Conservation (phyloP, 2,113 vertebrate genomes). For the Chlorodrepanis virens region DNA sequence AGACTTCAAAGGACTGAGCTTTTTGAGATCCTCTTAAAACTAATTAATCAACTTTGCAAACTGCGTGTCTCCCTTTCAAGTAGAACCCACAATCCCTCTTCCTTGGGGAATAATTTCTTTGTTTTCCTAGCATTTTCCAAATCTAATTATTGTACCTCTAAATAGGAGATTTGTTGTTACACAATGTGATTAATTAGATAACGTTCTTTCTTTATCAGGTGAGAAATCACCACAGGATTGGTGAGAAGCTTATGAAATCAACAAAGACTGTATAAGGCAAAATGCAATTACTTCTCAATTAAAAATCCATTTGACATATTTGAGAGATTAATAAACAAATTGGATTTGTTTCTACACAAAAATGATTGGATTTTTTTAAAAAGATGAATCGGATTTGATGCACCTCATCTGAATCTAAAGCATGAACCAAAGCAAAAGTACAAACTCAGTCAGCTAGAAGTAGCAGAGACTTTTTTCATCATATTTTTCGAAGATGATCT, state of each 20-base stretch:
- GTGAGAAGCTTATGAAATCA: constrained; percentile 61
- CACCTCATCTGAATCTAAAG: neutral
- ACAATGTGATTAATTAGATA: constrained; percentile 72
- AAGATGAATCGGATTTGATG: neutral
- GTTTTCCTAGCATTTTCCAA: constrained; percentile 62
- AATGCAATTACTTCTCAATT: constrained; percentile 72
- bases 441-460: neutral
- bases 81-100: constrained; percentile 36
- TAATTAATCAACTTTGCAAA: constrained; percentile 76
- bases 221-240: constrained; percentile 69
- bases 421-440: neutral
- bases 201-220: constrained; percentile 71
- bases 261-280: constrained; percentile 34
- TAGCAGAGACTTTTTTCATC: neutral
- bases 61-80: constrained; percentile 59
- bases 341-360: constrained; percentile 58
- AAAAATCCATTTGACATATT: constrained; percentile 70
- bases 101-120: constrained; percentile 71
- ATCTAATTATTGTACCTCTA: constrained; percentile 69
- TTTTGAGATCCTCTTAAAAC: constrained; percentile 70
- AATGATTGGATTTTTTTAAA: constrained; percentile 16
- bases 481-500: neutral
- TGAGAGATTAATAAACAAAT: constrained; percentile 70
- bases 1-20: constrained; percentile 63
- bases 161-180: constrained; percentile 63